Evolutionary conservation across 2,888 invertebrate genomes (phyloP), one percentile per base, ranked within the genome.

Genomic region (Oscheius myriophilus): DNA sequence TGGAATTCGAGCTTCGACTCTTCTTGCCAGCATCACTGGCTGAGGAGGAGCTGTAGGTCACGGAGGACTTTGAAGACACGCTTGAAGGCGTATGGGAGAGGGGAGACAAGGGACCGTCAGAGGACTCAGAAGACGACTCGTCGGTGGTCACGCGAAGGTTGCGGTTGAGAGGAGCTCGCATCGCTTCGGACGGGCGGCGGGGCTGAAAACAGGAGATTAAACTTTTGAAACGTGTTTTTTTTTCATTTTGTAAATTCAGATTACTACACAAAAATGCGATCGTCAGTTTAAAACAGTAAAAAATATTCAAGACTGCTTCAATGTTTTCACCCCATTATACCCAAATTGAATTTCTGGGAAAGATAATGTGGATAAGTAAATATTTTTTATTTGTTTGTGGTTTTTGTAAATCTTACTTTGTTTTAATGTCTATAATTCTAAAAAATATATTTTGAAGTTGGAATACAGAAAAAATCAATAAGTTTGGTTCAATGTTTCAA

Each of bases 141-240:
- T 72, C 73, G 49, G 71, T 68, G 42, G 75, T 71, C 14, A 78
- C 70, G 41, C 71, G 75, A 18, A 78, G 71, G 63, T 33, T 68
- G 14, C 63, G 33, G 25, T 46, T 26, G 7, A 49, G n/a, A 21
- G 70, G 57, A 43, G 63, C 65, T 57, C 75, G 76, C 52, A 72
- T 43, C 23, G 77, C 65, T 62, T 78, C 78, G 21, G 78, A 79
- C 0, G 80, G 80, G 58, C 81, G 72, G 25, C 80, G 77, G 49
- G 76, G 75, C 67, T 75, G 58, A 64, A 74, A 75, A 51, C 18
- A n/a, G n/a, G n/a, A 11, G 45, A 43, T 14, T 14, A 43, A 12
- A 12, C 45, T 16, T 43, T 43, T 14, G n/a, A 43, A 43, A 43
- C 45, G 45, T 14, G 12, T 43, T 14, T 43, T 43, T 14, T 16